A percentile compares a stretch with the other conserved stretches of the same genome.
phyloP scores from a whole-genome alignment of 2,888 invertebrate genomes.

The Pristionchus exspectatus region DNA sequence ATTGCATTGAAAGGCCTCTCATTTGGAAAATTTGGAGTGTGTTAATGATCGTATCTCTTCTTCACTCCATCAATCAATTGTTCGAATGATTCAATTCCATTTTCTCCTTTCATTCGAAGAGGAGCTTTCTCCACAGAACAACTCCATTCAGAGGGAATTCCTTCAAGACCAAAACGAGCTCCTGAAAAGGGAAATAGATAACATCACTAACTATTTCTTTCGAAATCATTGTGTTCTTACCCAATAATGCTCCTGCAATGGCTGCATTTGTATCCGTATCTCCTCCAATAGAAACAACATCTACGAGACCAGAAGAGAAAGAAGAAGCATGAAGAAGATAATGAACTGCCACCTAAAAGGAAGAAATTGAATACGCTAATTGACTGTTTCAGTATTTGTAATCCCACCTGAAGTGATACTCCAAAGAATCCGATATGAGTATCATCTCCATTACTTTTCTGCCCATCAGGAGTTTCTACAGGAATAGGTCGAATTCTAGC shows the following conservation, averaged over 20 bases:
- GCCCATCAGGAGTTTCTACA: not conserved
- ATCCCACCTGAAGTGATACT: conserved; percentile 46
- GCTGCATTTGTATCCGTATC: conserved; percentile 55
- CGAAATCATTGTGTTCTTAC: not conserved
- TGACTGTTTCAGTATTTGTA: not conserved
- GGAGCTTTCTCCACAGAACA: not conserved
- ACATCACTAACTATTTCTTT: not conserved
- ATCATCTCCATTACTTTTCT: conserved; percentile 32
- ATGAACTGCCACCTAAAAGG: conserved; percentile 17
- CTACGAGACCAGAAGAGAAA: conserved; percentile 33
- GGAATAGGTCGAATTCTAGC: not conserved
- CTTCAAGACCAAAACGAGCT: conserved; percentile 49
- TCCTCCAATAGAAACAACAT: conserved; percentile 24
- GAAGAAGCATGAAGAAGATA: conserved; percentile 26
- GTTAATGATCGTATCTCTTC: not conserved
- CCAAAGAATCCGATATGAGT: conserved; percentile 45
- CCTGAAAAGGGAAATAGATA: conserved; percentile 28
- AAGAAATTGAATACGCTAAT: not conserved
- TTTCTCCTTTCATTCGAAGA: conserved; percentile 48
- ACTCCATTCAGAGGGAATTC: conserved; percentile 41
- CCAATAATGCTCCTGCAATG: conserved; percentile 45
- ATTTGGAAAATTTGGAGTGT: not conserved
- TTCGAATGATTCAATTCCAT: conserved; percentile 54
- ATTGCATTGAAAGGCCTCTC: not conserved
- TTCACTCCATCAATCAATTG: conserved; percentile 41